These are phyloP conservation scores for Sterna hirundo DNA, from an alignment of 2,113 vertebrate species.

Conservation along the genomic window DNA sequence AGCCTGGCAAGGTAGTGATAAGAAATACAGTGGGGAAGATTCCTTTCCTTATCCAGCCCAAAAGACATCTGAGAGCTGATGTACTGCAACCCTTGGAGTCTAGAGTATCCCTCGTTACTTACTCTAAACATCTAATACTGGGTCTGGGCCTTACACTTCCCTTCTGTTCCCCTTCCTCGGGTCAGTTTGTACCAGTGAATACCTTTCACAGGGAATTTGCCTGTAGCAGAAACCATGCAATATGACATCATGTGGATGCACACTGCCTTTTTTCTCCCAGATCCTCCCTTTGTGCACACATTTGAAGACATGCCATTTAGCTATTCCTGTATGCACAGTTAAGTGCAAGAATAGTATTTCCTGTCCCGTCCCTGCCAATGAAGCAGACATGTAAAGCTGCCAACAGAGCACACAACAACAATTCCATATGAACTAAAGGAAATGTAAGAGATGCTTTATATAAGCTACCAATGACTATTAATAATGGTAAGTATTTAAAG, in stretches of 20 bases:
- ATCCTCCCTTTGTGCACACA: background rate
- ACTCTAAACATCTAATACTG: background rate
- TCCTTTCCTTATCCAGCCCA: background rate
- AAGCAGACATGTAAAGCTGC: background rate
- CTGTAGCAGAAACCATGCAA: background rate
- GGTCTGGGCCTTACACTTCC: background rate
- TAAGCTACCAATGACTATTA: background rate
- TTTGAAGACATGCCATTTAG: background rate
- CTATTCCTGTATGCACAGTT: background rate
- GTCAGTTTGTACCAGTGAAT: background rate
- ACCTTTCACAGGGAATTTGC: background rate
- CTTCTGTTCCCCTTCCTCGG: background rate
- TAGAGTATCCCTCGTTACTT: background rate
- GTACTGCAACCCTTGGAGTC: background rate
- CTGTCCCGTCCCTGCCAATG: background rate
- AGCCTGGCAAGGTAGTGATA: background rate
- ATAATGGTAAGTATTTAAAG: background rate
- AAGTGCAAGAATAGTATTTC: background rate
- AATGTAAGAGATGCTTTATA: background rate
- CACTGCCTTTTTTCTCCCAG: background rate
- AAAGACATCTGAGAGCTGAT: background rate
- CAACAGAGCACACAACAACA: background rate
- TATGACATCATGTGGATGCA: rapidly evolving
- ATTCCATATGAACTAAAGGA: background rate
- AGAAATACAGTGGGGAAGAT: background rate